A percentile compares a stretch with the other conserved stretches of the same genome.
These are phyloP conservation scores for Rallus crepitans DNA, from an alignment of 2,797 vertebrate genomes.

Conservation along the genomic window DNA sequence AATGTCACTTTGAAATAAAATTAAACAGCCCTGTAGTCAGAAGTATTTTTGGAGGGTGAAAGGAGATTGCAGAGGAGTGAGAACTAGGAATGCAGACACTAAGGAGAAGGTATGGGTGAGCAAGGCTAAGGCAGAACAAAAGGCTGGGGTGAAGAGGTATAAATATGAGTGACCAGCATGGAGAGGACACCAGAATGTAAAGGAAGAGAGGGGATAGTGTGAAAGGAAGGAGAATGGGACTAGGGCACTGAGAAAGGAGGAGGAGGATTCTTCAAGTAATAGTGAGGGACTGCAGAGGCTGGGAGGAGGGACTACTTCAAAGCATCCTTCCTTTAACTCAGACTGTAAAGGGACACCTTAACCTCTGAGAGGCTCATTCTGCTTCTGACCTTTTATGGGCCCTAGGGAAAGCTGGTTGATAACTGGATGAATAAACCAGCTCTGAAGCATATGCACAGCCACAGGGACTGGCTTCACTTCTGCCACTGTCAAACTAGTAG, in stretches of 20 bases:
- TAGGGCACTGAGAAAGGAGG: not conserved
- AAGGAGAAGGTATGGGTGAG: not conserved
- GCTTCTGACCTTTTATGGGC: not conserved
- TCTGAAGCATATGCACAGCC: not conserved
- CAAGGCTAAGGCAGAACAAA: not conserved
- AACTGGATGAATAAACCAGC: not conserved
- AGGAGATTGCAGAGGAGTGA: not conserved
- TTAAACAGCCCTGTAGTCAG: not conserved
- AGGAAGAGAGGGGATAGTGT: not conserved
- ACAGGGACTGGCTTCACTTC: not conserved
- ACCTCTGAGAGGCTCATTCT: not conserved
- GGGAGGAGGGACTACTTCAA: not conserved
- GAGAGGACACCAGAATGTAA: not conserved
- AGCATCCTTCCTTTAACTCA: not conserved
- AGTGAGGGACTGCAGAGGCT: not conserved
- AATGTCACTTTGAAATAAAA: not conserved
- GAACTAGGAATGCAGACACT: not conserved
- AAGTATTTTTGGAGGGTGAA: not conserved
- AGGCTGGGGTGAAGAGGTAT: not conserved
- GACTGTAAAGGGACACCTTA: not conserved
- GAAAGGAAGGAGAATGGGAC: not conserved
- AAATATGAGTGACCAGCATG: not conserved
- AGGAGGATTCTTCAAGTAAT: not conserved
- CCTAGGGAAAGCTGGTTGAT: not conserved
- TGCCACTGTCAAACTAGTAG: not conserved